Evolutionary conservation across 2,888 invertebrate species (phyloP).

Genomic region (Sarcophaga rosellei): DNA sequence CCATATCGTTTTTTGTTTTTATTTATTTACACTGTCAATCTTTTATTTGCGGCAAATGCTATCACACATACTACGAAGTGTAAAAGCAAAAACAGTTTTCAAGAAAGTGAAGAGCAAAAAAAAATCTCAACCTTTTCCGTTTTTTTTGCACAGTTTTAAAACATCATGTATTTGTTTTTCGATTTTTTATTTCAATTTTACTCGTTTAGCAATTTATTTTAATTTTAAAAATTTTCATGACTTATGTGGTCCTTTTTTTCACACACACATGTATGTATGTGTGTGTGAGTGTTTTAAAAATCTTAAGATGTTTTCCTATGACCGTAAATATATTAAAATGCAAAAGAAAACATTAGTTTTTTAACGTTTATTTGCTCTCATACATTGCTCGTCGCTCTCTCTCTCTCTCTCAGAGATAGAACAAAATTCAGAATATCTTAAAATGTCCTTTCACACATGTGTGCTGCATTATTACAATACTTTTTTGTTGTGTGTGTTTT

Average conservation of each 20-base stretch:
- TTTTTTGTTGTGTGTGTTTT: neutral
- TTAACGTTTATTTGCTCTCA: slow-evolving; percentile 6
- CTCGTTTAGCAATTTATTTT: slow-evolving; percentile 60
- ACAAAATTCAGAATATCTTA: neutral
- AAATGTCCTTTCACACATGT: slow-evolving; percentile 59
- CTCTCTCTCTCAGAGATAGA: neutral
- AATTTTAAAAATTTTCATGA: slow-evolving; percentile 63
- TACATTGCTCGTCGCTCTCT: too few species aligned
- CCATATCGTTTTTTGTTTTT: slow-evolving; percentile 19
- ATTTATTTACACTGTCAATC: slow-evolving; percentile 64
- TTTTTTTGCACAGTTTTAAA: slow-evolving; percentile 15
- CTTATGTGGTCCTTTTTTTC: slow-evolving; percentile 59
- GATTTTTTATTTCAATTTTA: slow-evolving; percentile 31
- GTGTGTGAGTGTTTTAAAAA: neutral
- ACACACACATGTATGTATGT: neutral
- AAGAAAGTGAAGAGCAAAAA: neutral
- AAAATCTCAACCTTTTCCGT: slow-evolving; percentile 54
- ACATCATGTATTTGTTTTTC: slow-evolving; percentile 43
- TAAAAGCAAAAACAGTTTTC: neutral
- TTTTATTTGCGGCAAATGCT: slow-evolving; percentile 13
- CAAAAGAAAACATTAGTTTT: slow-evolving; percentile 64
- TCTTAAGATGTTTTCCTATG: slow-evolving; percentile 31
- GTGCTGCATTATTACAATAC: slow-evolving; percentile 46
- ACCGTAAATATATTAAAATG: slow-evolving; percentile 64
- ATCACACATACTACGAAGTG: too few species aligned